Conservation (phyloP, 2,113 vertebrate genomes). For the Centropus unirufus region DNA sequence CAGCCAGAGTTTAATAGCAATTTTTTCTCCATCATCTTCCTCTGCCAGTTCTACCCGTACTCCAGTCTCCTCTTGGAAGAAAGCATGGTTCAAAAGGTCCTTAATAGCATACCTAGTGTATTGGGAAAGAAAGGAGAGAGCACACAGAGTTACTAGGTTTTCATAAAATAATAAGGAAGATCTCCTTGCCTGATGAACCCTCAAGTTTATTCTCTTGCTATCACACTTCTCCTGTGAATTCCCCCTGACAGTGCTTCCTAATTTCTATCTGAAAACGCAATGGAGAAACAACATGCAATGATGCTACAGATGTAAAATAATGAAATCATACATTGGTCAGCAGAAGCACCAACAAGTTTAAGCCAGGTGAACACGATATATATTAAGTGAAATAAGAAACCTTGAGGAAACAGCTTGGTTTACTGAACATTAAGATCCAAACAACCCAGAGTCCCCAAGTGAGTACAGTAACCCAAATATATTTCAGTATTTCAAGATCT, state of each 20-base stretch:
- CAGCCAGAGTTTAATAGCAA: constrained; percentile 96
- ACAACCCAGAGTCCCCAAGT: background rate
- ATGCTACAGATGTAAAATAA: background rate
- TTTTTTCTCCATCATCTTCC: constrained; percentile 98
- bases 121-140: background rate
- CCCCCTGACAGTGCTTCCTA: background rate
- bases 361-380: background rate
- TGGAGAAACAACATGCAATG: background rate
- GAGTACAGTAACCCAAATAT: background rate
- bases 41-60: constrained; percentile 97
- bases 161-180: background rate
- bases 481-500: background rate
- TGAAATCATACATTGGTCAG: background rate
- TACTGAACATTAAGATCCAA: background rate
- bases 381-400: background rate
- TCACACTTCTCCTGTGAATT: fast-evolving
- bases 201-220: background rate
- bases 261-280: background rate
- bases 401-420: background rate
- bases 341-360: background rate
- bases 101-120: constrained; percentile 92
- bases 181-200: background rate
- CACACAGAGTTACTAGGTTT: background rate
- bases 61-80: constrained; percentile 98
- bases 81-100: constrained; percentile 97